Evolutionary conservation across 2,113 vertebrate species (phyloP), one percentile per base, ranked within the genome.

Genomic region (Pygathrix nemaeus): DNA sequence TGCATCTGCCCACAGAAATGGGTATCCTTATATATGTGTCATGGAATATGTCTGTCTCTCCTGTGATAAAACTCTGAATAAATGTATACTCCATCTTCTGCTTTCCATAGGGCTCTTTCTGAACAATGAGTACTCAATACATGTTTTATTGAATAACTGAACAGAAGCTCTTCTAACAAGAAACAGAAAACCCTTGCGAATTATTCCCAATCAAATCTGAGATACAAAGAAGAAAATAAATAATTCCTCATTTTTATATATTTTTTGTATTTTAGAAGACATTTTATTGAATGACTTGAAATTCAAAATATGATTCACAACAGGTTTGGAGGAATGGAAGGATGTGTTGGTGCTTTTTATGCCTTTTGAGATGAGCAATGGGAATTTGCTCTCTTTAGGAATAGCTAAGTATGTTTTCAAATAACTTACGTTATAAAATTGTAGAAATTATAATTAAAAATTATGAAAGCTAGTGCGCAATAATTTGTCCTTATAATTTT

Each of bases 1-100:
- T 70, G 5, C 21, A 1, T 48, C 17, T 75, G 11, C 3, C 3
- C 21, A 57, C 20, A 25, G 13, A 61, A 78, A 12, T 30, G 6
- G 7, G 8, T 52, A 21, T 45, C 59, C 45, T 43, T 40, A 8
- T 30, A 0, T 72, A 12, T 25, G 21, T 13, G 55, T 85, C 6
- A 0, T 23, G 70, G 38, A 70, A 6, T 57, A 66, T 1, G 17
- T 48, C 30, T 43, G 21, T 38, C 38, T 64, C 13, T 61, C 23
- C 25, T 82, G 75, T 91, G 70, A 35, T 27, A 16, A 96, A 66
- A 4, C 61, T 16, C 27, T 55, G 18, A 40, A 25, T 40, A 78
- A 4, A 2, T 5, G 1, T 13, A 11, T 17, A 10, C 10, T 17
- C 2, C 6, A 4, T 35, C 32, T 50, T 9, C 7, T 3, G 13